These are phyloP conservation scores for Melipona quadrifasciata DNA, from an alignment of 1,140 invertebrate species.

Conservation along the genomic window DNA sequence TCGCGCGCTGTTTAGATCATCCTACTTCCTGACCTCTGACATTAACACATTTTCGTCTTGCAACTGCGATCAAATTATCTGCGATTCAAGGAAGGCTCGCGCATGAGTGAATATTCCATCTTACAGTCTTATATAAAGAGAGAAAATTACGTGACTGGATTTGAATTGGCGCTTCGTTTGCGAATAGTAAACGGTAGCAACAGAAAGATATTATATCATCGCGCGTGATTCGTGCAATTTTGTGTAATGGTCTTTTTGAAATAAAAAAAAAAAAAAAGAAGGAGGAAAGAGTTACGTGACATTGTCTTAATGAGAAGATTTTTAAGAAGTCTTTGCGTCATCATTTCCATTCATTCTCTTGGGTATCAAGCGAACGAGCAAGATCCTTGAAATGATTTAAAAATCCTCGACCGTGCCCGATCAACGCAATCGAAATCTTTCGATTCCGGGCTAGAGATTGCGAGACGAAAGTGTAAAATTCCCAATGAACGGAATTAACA, in stretches of 20 bases:
- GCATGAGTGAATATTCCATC: too few relatives aligned
- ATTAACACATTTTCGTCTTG: conserved; percentile 1
- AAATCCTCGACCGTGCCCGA: too few relatives aligned
- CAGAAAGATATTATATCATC: background rate
- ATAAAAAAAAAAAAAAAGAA: background rate
- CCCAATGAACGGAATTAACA: background rate
- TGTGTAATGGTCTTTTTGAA: background rate
- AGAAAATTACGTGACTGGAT: background rate
- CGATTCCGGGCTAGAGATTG: too few relatives aligned
- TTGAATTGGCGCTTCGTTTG: background rate
- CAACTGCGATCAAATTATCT: background rate
- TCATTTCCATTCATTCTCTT: background rate
- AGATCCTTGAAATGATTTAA: too few relatives aligned
- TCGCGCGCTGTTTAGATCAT: conserved; percentile 20
- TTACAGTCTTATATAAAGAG: background rate
- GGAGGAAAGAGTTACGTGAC: background rate
- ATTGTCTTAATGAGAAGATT: background rate
- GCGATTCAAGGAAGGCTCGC: too few relatives aligned
- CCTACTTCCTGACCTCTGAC: conserved; percentile 23
- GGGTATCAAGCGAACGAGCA: too few relatives aligned
- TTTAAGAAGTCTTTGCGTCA: background rate
- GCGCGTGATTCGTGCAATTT: background rate
- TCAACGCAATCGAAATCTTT: too few relatives aligned
- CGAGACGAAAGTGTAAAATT: background rate
- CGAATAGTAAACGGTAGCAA: background rate